Base-by-base conservation (phyloP, 92 coral and sea anemone species). In the Epizoanthus ramosus region DNA sequence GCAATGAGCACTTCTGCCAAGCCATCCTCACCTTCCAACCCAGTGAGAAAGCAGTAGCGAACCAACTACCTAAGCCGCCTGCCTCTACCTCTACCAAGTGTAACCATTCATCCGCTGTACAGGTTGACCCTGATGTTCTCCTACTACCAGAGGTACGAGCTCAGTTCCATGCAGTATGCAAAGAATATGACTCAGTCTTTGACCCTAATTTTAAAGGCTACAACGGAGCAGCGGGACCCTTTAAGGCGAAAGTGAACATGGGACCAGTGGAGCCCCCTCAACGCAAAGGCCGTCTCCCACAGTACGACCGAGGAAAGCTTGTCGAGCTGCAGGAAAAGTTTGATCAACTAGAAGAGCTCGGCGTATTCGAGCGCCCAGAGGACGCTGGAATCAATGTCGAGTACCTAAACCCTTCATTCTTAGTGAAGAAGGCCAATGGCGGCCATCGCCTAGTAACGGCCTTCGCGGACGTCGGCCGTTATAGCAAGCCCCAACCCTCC, bases 261-360 rank as follows among this genome's bases (percentile, higher is more conserved):
- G 87, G 93, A 5, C 95, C 93, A 17, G 93, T 92, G 33, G 89
- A 89, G 69, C 93, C 93, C 15, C 88, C 93, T 14, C 92, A 90
- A 63, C 90, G 87, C 13, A 81, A 90, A 56, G 89, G 91, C 73
- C 90, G 84, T 24, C 90, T 90, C 2, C 91, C 93, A 0, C 92
- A 90, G 74, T 87, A 92, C 68, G 86, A 67, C 83, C 85, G 90
- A 1, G 50, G 81, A 60, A 67, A 80, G 71, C 71, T 65, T 65
- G 39, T 65, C 39, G 43, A 65, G 41, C 71, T 65, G 39, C 71
- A 65, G 79, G 35, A 47, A 72, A 45, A 39, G 79, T 47, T 72
- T n/a, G 82, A 76, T 13, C 13, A 76, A 41, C 68, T 56, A n/a
- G 68, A 57, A 24, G 21, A 16, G n/a, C 23, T 24, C 24, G 68